Percentiles rank a stretch among this genome's conserved stretches.
Evolutionary conservation across 2,113 vertebrate species (phyloP).

Genomic region (Centropus unirufus): DNA sequence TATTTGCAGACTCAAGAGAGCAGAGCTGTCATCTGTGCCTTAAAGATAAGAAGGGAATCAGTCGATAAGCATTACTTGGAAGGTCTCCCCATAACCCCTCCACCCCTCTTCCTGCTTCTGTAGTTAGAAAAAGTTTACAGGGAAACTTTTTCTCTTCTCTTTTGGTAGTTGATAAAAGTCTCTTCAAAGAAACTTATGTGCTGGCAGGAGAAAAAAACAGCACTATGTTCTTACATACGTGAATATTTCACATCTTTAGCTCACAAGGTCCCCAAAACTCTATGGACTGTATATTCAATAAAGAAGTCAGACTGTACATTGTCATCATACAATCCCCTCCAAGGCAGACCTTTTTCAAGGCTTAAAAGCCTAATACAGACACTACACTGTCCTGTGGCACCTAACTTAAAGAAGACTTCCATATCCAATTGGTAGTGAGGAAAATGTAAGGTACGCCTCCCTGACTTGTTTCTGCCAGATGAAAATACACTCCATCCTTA

Average conservation of each 20-base stretch:
- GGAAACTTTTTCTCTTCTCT: neutral
- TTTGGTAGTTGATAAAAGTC: neutral
- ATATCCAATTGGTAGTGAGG: neutral
- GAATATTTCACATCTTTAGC: neutral
- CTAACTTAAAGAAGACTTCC: neutral
- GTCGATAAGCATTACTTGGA: constrained; percentile 31
- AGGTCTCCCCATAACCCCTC: neutral
- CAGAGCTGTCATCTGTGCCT: constrained; percentile 43
- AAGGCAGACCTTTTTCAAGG: neutral
- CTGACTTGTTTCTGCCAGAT: neutral
- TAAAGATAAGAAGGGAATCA: constrained; percentile 48
- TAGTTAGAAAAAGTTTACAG: neutral
- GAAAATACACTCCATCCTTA: neutral
- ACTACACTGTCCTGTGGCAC: neutral
- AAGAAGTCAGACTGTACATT: neutral
- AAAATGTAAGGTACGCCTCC: neutral
- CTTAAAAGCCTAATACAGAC: neutral
- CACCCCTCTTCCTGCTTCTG: neutral
- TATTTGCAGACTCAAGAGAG: neutral
- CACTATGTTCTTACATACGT: accelerated
- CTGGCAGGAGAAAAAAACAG: neutral
- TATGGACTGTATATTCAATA: neutral
- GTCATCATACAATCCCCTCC: neutral
- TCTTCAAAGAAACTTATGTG: neutral
- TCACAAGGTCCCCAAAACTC: neutral